Conservation (phyloP, 2,888 invertebrate genomes). For the Drosophila stalkeri region DNA sequence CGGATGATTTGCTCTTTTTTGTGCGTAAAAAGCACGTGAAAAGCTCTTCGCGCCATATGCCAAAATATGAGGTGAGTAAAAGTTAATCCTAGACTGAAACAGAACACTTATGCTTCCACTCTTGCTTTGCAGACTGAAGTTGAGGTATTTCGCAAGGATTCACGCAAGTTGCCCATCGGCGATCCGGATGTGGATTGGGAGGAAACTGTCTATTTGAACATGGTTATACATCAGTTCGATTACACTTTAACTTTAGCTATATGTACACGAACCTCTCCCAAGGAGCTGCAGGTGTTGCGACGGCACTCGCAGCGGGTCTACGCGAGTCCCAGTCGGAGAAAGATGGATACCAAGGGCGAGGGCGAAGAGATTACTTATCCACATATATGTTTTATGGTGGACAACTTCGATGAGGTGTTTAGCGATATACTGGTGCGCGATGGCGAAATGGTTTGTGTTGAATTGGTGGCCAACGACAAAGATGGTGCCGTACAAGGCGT, state of each 20-base stretch:
- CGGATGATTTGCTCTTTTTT: conserved; percentile 97
- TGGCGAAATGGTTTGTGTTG: conserved; percentile 99
- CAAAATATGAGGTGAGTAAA: conserved; percentile 92
- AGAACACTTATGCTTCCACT: background rate
- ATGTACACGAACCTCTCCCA: conserved; percentile 98
- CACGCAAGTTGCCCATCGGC: conserved; percentile 97
- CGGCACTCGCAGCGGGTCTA: conserved; percentile 97
- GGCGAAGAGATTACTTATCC: conserved; percentile 99
- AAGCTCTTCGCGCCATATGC: conserved; percentile 93
- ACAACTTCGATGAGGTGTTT: conserved; percentile 99
- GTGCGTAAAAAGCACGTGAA: conserved; percentile 96
- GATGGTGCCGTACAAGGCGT: conserved; percentile 95
- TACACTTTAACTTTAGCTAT: conserved; percentile 98
- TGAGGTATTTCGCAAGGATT: conserved; percentile 98
- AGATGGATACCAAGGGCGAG: conserved; percentile 99
- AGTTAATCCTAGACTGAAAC: background rate
- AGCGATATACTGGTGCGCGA: conserved; percentile 98
- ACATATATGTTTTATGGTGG: conserved; percentile 99
- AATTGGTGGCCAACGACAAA: conserved; percentile 96
- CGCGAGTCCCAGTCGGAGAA: conserved; percentile 97
- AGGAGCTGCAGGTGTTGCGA: conserved; percentile 97
- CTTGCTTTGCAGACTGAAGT: conserved; percentile 91
- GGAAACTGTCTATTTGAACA: conserved; percentile 98
- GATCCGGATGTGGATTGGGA: conserved; percentile 99
- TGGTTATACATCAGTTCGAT: conserved; percentile 99